These are phyloP conservation scores for Eidolon dupreanum DNA, from an alignment of 2,797 vertebrate genomes.

Conservation along the genomic window DNA sequence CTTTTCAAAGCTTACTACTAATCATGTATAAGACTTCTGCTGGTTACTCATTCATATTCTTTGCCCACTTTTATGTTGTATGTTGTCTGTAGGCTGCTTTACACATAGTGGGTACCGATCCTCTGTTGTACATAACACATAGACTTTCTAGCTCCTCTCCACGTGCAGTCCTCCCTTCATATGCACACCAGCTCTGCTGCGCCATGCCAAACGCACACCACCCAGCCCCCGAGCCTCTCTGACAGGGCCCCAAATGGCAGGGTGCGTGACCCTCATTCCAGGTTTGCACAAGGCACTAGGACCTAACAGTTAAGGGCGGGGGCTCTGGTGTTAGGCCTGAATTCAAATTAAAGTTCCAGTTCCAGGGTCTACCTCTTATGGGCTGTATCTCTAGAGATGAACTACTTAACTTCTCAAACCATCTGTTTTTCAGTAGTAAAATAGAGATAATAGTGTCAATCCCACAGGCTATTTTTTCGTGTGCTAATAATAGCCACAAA, in stretches of 20 bases:
- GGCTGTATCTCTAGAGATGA: not conserved
- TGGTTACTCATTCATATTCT: not conserved
- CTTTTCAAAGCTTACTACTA: not conserved
- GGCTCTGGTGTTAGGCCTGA: not conserved
- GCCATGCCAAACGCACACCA: not conserved
- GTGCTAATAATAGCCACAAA: not conserved
- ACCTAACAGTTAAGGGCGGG: not conserved
- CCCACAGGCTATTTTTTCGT: not conserved
- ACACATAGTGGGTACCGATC: rapidly evolving
- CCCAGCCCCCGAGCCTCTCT: not conserved
- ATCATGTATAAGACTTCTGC: not conserved
- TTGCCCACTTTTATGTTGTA: not conserved
- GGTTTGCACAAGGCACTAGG: not conserved
- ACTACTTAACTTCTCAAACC: not conserved
- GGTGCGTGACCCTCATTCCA: not conserved
- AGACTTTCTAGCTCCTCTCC: not conserved
- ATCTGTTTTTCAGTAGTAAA: not conserved
- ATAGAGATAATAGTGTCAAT: not conserved
- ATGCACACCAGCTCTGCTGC: too few species aligned
- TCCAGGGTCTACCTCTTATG: too few species aligned
- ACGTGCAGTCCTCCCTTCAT: not conserved
- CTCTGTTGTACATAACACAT: rapidly evolving
- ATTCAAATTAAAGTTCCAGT: not conserved
- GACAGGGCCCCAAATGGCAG: not conserved
- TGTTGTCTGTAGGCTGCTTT: not conserved